phyloP scores from a whole-genome alignment of 2,113 vertebrate genomes.

The Xiphophorus hellerii region DNA sequence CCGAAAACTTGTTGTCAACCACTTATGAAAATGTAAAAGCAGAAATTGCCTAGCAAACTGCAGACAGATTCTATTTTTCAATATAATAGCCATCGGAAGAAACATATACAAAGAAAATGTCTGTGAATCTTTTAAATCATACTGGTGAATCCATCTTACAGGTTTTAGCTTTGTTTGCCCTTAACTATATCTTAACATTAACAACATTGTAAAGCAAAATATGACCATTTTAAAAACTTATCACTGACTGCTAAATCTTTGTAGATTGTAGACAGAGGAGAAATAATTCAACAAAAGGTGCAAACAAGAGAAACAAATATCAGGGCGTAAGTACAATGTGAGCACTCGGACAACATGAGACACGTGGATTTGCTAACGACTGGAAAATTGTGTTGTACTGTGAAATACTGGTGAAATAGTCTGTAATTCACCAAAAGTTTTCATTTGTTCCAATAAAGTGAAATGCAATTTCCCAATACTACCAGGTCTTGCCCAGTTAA shows the following conservation, averaged over 20 bases:
- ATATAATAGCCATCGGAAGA: too few species aligned
- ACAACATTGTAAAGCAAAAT: too few species aligned
- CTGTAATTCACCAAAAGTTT: too few species aligned
- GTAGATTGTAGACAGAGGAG: conserved; percentile 25
- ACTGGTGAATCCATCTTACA: not conserved
- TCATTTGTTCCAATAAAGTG: not conserved
- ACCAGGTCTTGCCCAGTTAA: not conserved
- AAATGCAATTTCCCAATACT: conserved; percentile 3
- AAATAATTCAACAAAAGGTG: conserved; percentile 33
- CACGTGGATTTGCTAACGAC: too few species aligned
- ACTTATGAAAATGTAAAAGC: not conserved
- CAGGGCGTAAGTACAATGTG: not conserved
- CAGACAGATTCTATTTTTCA: too few species aligned
- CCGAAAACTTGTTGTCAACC: not conserved
- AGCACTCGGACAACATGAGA: too few species aligned
- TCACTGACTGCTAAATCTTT: not conserved
- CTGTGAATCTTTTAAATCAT: not conserved
- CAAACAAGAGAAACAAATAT: conserved; percentile 22
- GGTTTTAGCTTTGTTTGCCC: not conserved
- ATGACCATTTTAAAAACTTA: too few species aligned
- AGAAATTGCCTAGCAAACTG: not conserved
- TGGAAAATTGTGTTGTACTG: too few species aligned
- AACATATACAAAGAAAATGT: not conserved
- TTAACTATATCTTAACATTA: not conserved
- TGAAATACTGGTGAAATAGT: too few species aligned